Base-by-base conservation (phyloP, 2,888 invertebrate species). In the Heliconius hortense region DNA sequence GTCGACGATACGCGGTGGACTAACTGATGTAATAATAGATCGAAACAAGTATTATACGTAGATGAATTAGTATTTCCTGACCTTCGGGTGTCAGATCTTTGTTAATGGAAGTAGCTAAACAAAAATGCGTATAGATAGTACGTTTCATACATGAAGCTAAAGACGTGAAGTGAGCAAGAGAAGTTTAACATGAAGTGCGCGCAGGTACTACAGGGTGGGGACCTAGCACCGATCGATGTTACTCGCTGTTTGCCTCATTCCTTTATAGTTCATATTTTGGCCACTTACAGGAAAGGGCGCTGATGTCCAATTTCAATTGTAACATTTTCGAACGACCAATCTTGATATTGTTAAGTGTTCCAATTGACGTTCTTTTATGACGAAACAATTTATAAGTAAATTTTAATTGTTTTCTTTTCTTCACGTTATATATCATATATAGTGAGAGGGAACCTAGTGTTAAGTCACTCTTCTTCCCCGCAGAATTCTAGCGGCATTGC, bases 91-190 rank as follows among this genome's bases (percentile, higher is more conserved):
- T 78, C 77, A 87, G 87, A 85, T 87, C 75, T 89, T 89, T 86
- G 87, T 88, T 90, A 90, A 89, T 90, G 88, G 85, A 85, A 86
- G 84, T 86, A 87, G 86, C 88, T 88, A 90, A 90, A 92, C 89
- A 91, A 89, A 88, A 89, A 80, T 81, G 85, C 86, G 88, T 91
- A 90, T 91, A 91, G 87, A 88, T 91, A 92, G 88, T 91, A 91
- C 86, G 89, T 86, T 90, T 90, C 91, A 92, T 92, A 91, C 88
- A 91, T 90, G 87, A 83, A 84, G 80, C 84, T 83, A 82, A 73
- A 67, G 74, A 63, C 82, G 87, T 90, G 91, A 93, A 92, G 91
- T 92, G 87, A 91, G 92, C 88, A 83, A 86, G 80, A 82, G 78
- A 82, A 83, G 83, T 83, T 76, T 77, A 82, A 81, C 82, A 85